phyloP scores from a whole-genome alignment of 2,113 vertebrate species.

The Ailuropoda melanoleuca region DNA sequence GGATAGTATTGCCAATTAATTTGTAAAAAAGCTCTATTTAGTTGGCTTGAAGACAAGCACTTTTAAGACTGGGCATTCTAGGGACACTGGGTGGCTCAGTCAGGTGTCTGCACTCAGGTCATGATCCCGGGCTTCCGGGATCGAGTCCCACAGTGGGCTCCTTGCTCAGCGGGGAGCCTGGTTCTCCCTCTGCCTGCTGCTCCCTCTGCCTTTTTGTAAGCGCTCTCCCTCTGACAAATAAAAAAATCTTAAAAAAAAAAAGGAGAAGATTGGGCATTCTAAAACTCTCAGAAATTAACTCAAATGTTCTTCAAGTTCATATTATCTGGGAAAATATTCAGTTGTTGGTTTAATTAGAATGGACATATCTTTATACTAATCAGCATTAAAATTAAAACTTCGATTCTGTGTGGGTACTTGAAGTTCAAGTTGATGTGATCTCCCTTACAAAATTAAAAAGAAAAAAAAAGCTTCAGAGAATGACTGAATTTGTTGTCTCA shows the following conservation, averaged over 20 bases:
- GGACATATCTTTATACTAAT: neutral
- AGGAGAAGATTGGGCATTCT: neutral
- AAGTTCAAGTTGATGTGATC: neutral
- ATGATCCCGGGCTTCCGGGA: too few relatives aligned
- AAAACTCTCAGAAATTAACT: neutral
- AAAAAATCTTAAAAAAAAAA: too few relatives aligned
- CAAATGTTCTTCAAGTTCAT: neutral
- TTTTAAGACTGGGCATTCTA: neutral
- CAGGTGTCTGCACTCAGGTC: too few relatives aligned
- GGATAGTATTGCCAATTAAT: neutral
- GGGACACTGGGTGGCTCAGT: too few relatives aligned
- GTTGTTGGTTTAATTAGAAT: neutral
- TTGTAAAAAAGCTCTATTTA: neutral
- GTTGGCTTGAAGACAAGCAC: neutral
- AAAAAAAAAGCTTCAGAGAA: neutral
- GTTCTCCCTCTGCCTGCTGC: too few relatives aligned
- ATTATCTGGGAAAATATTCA: neutral
- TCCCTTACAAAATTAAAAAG: neutral
- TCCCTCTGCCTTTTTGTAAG: too few relatives aligned
- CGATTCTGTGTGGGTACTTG: neutral
- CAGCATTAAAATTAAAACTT: neutral
- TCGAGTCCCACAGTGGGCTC: too few relatives aligned
- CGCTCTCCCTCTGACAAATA: too few relatives aligned
- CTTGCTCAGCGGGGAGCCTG: too few relatives aligned
- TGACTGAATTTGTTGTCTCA: neutral